These are phyloP conservation scores for Trachemys scripta DNA, from an alignment of 2,113 vertebrate genomes.

Conservation along the genomic window DNA sequence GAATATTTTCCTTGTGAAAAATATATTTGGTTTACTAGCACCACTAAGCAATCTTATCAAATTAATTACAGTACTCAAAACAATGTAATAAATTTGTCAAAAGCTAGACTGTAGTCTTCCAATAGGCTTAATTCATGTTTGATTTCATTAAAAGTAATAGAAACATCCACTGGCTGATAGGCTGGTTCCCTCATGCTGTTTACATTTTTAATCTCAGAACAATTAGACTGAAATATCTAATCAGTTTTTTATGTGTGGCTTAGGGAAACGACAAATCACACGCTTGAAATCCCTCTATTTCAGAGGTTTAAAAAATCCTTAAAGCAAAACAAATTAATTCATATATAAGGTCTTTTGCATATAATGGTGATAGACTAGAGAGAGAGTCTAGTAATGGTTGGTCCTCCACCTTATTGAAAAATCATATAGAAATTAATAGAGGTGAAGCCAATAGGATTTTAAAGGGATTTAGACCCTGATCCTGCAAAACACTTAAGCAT, in stretches of 20 bases:
- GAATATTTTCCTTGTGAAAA: slow-evolving; percentile 40
- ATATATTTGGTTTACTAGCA: slow-evolving; percentile 42
- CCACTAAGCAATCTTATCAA: slow-evolving; percentile 22
- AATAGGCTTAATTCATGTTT: slow-evolving; percentile 32
- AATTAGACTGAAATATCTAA: not conserved
- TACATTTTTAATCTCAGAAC: not conserved
- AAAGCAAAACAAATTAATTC: not conserved
- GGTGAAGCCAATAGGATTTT: not conserved
- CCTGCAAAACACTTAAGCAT: not conserved
- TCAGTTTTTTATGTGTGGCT: not conserved
- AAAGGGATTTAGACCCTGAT: not conserved
- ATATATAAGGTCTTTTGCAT: not conserved
- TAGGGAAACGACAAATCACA: not conserved
- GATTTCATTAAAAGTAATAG: slow-evolving; percentile 14
- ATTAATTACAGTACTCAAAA: slow-evolving; percentile 64
- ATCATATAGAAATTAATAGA: not conserved
- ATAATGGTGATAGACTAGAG: not conserved
- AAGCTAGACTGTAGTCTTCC: slow-evolving; percentile 16
- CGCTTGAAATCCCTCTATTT: not conserved
- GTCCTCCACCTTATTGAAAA: not conserved
- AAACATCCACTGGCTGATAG: not conserved
- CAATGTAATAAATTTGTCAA: slow-evolving; percentile 20
- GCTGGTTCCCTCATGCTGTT: not conserved
- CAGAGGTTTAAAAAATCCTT: not conserved
- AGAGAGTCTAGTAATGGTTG: not conserved